Conservation (phyloP, 2,888 invertebrate species). For the Callosobruchus maculatus region DNA sequence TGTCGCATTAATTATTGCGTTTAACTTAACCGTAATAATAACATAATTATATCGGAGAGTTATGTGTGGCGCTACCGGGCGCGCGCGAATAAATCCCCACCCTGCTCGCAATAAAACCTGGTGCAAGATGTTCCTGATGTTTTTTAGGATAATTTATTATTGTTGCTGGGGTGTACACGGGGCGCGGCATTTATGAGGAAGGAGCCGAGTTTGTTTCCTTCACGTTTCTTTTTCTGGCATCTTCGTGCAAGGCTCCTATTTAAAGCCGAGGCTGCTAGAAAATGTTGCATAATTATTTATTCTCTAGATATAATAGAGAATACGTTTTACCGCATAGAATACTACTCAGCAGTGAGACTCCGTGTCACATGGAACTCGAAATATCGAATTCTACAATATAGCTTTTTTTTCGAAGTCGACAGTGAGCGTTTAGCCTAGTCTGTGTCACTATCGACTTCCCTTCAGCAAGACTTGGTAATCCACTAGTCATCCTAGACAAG, state of each 20-base stretch:
- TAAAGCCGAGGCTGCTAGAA: too few species aligned
- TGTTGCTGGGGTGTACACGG: background rate
- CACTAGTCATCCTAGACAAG: too few species aligned
- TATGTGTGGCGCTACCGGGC: background rate
- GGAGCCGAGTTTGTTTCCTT: background rate
- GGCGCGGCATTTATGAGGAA: background rate
- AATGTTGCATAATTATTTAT: too few species aligned
- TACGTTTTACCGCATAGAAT: too few species aligned
- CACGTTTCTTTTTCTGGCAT: background rate
- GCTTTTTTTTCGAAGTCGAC: too few species aligned
- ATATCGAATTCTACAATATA: too few species aligned
- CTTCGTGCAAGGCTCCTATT: background rate
- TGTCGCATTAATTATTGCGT: background rate
- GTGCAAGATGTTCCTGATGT: background rate
- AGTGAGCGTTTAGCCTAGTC: too few species aligned
- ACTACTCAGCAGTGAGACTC: too few species aligned
- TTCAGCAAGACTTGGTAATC: too few species aligned
- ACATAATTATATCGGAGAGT: background rate
- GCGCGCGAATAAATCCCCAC: background rate
- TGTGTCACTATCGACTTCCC: too few species aligned
- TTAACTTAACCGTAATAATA: background rate
- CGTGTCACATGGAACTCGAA: too few species aligned
- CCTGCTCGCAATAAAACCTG: background rate
- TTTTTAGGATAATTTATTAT: slow-evolving; percentile 12
- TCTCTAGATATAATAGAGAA: too few species aligned